Percentiles rank a stretch among this genome's conserved stretches.
Evolutionary conservation across 2,888 invertebrate genomes (phyloP).

Genomic region (Matsumyia berberina): DNA sequence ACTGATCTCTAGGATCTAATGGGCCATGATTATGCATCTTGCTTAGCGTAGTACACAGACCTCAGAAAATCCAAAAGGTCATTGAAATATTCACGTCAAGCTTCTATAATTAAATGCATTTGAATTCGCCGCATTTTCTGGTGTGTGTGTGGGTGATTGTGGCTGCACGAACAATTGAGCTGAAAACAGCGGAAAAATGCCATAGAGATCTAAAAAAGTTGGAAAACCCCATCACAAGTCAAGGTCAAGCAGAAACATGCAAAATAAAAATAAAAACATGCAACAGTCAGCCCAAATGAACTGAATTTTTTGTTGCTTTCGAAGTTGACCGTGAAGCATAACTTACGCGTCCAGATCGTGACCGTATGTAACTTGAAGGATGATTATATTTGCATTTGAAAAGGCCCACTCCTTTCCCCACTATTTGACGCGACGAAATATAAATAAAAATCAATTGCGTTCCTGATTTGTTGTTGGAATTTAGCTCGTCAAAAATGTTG

Average conservation of each 20-base stretch:
- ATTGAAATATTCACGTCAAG: no score
- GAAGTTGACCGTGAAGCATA: background rate
- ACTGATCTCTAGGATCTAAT: no score
- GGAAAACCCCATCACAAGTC: background rate
- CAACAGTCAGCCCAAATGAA: constrained; percentile 14
- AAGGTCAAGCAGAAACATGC: constrained; percentile 21
- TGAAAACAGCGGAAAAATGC: no score
- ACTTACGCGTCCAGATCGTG: constrained; percentile 20
- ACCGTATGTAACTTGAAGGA: constrained; percentile 54
- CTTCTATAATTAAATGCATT: no score
- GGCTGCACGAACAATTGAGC: no score
- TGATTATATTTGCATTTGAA: constrained; percentile 34
- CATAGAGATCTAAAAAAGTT: no score
- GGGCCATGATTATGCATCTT: no score
- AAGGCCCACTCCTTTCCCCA: no score
- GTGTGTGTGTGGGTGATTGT: no score
- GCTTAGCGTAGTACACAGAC: no score
- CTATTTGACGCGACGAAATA: constrained; percentile 30
- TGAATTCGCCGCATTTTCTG: no score
- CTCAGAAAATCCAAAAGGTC: no score
- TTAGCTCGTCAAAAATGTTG: constrained; percentile 53
- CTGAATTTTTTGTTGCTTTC: constrained; percentile 6
- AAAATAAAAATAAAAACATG: background rate
- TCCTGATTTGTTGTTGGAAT: constrained; percentile 61
- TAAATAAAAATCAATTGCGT: constrained; percentile 56